phyloP scores from a whole-genome alignment of 1,140 invertebrate species.

The Megathymus violae region DNA sequence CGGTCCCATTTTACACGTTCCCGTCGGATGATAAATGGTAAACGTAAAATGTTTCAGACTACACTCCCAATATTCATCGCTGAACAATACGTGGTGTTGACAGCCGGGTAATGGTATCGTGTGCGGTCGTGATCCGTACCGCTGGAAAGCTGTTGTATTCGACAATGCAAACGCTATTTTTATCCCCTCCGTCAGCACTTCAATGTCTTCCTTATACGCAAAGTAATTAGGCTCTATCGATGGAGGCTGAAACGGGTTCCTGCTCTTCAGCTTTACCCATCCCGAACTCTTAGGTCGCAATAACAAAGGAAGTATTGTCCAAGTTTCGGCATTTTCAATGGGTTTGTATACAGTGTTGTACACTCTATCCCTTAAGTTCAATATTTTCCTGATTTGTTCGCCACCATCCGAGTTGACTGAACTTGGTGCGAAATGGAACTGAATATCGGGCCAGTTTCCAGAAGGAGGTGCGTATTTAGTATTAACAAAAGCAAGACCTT shows the following conservation, averaged over 20 bases:
- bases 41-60: slow-evolving; percentile 91
- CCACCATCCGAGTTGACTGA: slow-evolving; percentile 92
- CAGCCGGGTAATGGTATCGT: slow-evolving; percentile 93
- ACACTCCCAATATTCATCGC: slow-evolving; percentile 95
- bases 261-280: slow-evolving; percentile 90
- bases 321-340: slow-evolving; percentile 90
- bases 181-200: slow-evolving; percentile 91
- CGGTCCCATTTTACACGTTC: slow-evolving; percentile 95
- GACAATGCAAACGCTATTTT: slow-evolving; percentile 92
- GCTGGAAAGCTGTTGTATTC: slow-evolving; percentile 90
- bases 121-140: slow-evolving; percentile 90
- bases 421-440: slow-evolving; percentile 93
- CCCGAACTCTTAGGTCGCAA: slow-evolving; percentile 93
- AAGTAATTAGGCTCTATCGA: slow-evolving; percentile 97
- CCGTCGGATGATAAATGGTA: slow-evolving; percentile 93
- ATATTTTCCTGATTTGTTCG: slow-evolving; percentile 89
- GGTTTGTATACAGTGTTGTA: slow-evolving; percentile 95
- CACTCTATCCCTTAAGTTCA: slow-evolving; percentile 90
- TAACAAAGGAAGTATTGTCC: slow-evolving; percentile 92
- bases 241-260: slow-evolving; percentile 92
- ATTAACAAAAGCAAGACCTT: slow-evolving; percentile 93
- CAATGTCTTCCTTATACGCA: slow-evolving; percentile 90
- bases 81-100: slow-evolving; percentile 87
- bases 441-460: slow-evolving; percentile 92
- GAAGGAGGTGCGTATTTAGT: slow-evolving; percentile 90